These are phyloP conservation scores for Heteropelma amictum DNA, from an alignment of 2,888 invertebrate genomes.

Conservation along the genomic window DNA sequence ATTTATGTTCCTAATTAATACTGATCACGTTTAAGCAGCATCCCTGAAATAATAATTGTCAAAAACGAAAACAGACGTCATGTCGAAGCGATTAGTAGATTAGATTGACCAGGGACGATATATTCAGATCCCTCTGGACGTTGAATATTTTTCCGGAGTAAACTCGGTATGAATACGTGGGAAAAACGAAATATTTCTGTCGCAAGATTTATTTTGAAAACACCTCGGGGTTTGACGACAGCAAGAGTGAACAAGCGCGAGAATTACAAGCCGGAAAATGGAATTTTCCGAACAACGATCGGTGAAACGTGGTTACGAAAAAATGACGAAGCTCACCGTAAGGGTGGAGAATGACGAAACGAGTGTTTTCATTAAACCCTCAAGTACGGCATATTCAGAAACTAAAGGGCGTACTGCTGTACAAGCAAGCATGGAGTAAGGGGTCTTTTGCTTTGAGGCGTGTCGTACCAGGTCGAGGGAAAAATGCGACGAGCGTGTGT, in stretches of 20 bases:
- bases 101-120: too few relatives aligned
- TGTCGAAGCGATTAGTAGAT: too few relatives aligned
- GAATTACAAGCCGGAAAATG: conserved; percentile 4
- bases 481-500: conserved; percentile 27
- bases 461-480: background rate
- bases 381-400: background rate
- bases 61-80: too few relatives aligned
- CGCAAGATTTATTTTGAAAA: background rate
- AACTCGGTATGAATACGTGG: too few relatives aligned
- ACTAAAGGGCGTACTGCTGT: background rate
- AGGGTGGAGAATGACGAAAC: conserved; percentile 10
- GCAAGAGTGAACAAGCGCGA: background rate
- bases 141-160: too few relatives aligned
- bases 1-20: too few relatives aligned
- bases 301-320: conserved; percentile 22
- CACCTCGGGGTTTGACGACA: background rate
- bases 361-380: conserved; percentile 14
- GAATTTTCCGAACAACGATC: conserved; percentile 18
- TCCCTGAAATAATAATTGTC: too few relatives aligned
- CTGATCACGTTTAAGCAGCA: too few relatives aligned
- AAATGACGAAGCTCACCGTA: conserved; percentile 6
- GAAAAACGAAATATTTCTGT: too few relatives aligned
- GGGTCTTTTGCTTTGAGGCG: background rate
- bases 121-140: too few relatives aligned
- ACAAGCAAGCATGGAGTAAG: background rate